Base-by-base conservation (phyloP, 2,797 vertebrate genomes). In the Apogon talboti region DNA sequence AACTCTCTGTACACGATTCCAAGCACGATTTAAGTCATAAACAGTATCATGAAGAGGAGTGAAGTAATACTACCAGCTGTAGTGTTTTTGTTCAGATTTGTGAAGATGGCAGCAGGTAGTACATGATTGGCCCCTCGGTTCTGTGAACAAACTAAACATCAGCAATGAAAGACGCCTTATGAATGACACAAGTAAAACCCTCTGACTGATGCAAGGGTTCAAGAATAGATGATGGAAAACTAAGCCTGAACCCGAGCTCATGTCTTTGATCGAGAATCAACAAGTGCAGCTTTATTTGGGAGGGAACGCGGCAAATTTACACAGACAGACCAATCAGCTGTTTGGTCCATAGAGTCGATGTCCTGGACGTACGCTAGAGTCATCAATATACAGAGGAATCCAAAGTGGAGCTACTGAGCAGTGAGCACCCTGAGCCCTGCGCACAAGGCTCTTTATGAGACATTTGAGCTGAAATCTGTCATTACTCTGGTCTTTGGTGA, bases 401-500 rank as follows among this genome's bases (percentile, higher is more conserved):
- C 46, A 51, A 49, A 51, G 24, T 1, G 1, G 9, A 71, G 63
- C 64, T 50, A 30, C 56, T 37, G 1, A 38, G 44, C 56, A n/a
- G 40, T 21, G 40, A 66, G 52, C 56, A 33, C 35, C 57, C 15
- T 2, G 44, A 68, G 53, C 58, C 54, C 21, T 14, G 30, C 2
- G 44, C 21, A 18, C 35, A 35, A 24, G 30, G 55, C 54, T 46
- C 45, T 3, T 7, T 8, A 14, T 13, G n/a, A 37, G 59, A 57
- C 8, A 1, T 18, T 45, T 51, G 3, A 11, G 7, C 59, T 57
- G 40, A 1, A 9, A 37, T 33, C 15, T 13, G 50, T 30, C 14
- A 5, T 41, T 7, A 10, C 35, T 59, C 44, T 45, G 53, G 33
- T 87, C 82, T 90, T 85, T 86, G 86, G 80, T 66, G 65, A 65